Evolutionary conservation across 2,113 vertebrate genomes (phyloP).

Genomic region (Machaerirhynchus nigripectus): DNA sequence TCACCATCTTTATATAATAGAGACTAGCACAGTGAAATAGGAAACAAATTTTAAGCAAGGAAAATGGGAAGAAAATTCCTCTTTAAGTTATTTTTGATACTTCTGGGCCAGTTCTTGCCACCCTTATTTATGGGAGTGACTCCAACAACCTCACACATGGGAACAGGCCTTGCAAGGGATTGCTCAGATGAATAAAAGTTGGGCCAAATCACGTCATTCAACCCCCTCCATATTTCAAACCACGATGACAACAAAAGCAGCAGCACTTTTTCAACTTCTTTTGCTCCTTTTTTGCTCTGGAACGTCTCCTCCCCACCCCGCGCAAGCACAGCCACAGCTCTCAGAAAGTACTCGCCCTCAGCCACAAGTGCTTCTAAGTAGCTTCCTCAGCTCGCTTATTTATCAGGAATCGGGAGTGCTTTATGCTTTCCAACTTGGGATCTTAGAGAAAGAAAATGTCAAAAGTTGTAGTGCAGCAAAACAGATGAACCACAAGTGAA

Average conservation of each 20-base stretch:
- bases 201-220: background rate
- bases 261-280: background rate
- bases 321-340: conserved; percentile 57
- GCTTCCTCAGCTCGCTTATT: conserved; percentile 43
- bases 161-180: background rate
- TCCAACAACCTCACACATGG: background rate
- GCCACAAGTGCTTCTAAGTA: conserved; percentile 67
- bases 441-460: conserved; percentile 51
- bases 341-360: conserved; percentile 50
- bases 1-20: background rate
- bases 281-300: conserved; percentile 66
- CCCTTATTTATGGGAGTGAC: background rate
- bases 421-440: conserved; percentile 64
- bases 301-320: background rate
- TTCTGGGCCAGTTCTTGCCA: background rate
- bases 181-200: background rate
- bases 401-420: conserved; percentile 61
- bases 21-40: background rate
- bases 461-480: conserved; percentile 40
- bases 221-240: conserved; percentile 8
- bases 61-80: background rate
- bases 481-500: conserved; percentile 39
- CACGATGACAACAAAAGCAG: background rate
- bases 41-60: background rate
- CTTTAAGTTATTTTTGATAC: background rate